phyloP scores from a whole-genome alignment of 2,113 vertebrate genomes.

The Megalops atlanticus region DNA sequence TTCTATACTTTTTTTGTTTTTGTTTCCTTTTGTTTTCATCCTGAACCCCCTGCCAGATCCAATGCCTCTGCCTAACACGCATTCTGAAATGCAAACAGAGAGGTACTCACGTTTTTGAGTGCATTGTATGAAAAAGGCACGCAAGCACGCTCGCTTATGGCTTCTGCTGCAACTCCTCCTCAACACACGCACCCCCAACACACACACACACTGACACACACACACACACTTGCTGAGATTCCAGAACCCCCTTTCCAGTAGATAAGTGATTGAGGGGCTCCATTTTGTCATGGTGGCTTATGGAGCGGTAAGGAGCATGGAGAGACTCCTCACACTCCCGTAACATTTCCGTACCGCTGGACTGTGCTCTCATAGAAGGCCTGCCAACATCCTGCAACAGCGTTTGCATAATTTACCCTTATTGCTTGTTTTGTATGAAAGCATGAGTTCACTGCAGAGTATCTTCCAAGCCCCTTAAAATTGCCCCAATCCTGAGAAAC shows the following conservation, averaged over 20 bases:
- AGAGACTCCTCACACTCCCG: not conserved
- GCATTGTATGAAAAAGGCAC: not conserved
- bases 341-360: not conserved
- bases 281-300: not conserved
- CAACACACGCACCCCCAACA: not conserved
- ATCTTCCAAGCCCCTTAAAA: not conserved
- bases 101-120: not conserved
- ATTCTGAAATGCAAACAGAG: not conserved
- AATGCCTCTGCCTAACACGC: not conserved
- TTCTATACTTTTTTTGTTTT: not conserved
- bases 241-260: not conserved
- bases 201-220: not conserved
- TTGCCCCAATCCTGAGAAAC: not conserved
- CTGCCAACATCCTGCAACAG: not conserved
- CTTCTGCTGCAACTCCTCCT: not conserved
- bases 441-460: not conserved
- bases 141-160: not conserved
- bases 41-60: not conserved
- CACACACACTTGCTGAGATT: not conserved
- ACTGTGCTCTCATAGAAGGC: not conserved
- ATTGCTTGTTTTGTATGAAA: not conserved
- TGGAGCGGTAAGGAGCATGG: not conserved
- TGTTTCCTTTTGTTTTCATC: slow-evolving; percentile 22
- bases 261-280: not conserved
- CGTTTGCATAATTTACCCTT: slow-evolving; percentile 15